These are phyloP conservation scores for Lutraria lutraria DNA, from an alignment of 2,888 invertebrate species.

Conservation along the genomic window DNA sequence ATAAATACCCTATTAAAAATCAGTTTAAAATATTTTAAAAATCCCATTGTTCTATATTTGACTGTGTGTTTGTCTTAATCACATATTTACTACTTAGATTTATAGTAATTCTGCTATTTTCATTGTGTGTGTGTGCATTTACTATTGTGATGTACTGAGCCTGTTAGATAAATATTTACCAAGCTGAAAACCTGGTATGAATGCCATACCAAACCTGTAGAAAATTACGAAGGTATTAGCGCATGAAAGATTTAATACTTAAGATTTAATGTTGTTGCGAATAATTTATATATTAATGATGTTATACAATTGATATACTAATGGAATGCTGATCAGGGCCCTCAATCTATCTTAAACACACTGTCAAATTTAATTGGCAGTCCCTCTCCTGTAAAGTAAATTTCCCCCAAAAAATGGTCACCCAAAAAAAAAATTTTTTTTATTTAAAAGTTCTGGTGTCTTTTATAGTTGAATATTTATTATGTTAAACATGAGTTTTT, in stretches of 20 bases:
- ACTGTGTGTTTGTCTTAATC: conserved; percentile 6
- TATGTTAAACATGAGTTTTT: no score
- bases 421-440: no score
- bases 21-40: background rate
- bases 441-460: no score
- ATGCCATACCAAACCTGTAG: background rate
- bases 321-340: no score
- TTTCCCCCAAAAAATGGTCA: no score
- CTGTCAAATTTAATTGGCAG: no score
- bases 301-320: background rate
- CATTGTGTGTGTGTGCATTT: background rate
- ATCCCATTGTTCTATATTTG: background rate
- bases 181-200: conserved; percentile 2
- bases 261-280: conserved; percentile 8
- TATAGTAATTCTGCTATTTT: background rate
- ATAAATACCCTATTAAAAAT: no score
- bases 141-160: background rate
- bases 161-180: conserved; percentile 4
- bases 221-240: conserved; percentile 1
- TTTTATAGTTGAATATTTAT: no score
- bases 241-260: conserved; percentile 9
- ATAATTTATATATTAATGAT: background rate
- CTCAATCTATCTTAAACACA: no score
- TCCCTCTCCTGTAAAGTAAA: no score
- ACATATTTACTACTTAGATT: conserved; percentile 5